Base-by-base conservation (phyloP, 2,888 invertebrate genomes). In the Ennomos fuscantarius region DNA sequence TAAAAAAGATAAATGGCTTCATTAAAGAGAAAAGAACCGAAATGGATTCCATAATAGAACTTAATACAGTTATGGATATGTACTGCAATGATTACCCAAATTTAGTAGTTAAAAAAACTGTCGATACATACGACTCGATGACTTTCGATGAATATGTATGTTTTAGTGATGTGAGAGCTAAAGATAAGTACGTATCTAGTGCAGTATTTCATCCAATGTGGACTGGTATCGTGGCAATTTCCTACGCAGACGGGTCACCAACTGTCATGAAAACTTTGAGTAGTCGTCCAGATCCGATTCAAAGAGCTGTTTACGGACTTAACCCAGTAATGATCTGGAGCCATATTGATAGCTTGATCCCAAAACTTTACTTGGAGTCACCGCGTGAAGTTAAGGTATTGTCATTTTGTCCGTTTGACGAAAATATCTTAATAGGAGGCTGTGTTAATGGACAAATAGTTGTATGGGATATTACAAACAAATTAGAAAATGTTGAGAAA, bases 281-380 rank as follows among this genome's bases (percentile, higher is more conserved):
- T 74, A 67, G 87, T 73, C 83, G 84, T 6, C 76, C 79, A 8
- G 93, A 94, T 71, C 81, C 84, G 1, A 91, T 94, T 15, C 89
- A 93, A 74, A 85, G 93, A 69, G 93, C 94, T 0, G 93, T 94
- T 0, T 93, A 95, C 51, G 94, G 94, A 3, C 79, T 93, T 2
- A 95, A 95, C 79, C 94, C 94, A 0, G 94, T 96, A 1, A 86
- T 96, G 60, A 91, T 96, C 65, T 96, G 96, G 96, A 95, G 95
- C 65, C 95, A 96, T 62, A 90, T 93, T 32, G 96, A 96, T 68
- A 94, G 93, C 52, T 82, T 96, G 2, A 86, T 93, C 31, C 95
- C 95, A 13, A 96, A 95, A 84, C 81, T 96, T 40, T 93, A 94
- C 68, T 91, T 96, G 50, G 94, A 95, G 76, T 89, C 95, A 3